Conservation (phyloP, 2,113 vertebrate genomes). For the Ciconia stormi region DNA sequence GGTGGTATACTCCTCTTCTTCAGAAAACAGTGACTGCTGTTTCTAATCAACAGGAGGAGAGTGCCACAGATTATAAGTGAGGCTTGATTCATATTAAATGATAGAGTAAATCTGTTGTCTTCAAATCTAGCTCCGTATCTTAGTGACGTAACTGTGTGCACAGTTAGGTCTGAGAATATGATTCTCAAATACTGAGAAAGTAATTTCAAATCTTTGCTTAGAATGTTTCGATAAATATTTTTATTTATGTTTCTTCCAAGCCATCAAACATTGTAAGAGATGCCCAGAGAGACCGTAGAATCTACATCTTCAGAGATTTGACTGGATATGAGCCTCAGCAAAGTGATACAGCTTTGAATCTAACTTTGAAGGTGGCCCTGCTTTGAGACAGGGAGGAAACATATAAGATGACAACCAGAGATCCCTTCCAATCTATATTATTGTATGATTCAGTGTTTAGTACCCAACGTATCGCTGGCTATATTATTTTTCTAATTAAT, state of each 20-base stretch:
- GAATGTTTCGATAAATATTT: background rate
- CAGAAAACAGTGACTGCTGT: slow-evolving; percentile 90
- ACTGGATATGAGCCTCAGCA: background rate
- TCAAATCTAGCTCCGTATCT: background rate
- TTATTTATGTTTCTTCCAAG: background rate
- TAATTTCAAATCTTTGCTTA: background rate
- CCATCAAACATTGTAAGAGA: background rate
- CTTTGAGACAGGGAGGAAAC: background rate
- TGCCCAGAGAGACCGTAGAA: background rate
- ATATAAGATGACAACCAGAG: background rate
- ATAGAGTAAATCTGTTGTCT: background rate
- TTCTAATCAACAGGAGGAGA: slow-evolving; percentile 71
- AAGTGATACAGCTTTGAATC: background rate
- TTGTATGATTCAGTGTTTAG: background rate
- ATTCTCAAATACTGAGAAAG: background rate
- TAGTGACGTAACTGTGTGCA: background rate
- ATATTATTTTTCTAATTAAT: background rate
- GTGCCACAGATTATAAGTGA: background rate
- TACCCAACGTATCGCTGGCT: background rate
- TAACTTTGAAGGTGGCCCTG: background rate
- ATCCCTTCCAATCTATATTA: background rate
- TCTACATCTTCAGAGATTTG: background rate
- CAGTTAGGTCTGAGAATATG: background rate
- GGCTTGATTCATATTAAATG: background rate
- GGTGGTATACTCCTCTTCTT: slow-evolving; percentile 97